Evolutionary conservation across 1,140 invertebrate genomes (phyloP).

Genomic region (Drosophila guanche): DNA sequence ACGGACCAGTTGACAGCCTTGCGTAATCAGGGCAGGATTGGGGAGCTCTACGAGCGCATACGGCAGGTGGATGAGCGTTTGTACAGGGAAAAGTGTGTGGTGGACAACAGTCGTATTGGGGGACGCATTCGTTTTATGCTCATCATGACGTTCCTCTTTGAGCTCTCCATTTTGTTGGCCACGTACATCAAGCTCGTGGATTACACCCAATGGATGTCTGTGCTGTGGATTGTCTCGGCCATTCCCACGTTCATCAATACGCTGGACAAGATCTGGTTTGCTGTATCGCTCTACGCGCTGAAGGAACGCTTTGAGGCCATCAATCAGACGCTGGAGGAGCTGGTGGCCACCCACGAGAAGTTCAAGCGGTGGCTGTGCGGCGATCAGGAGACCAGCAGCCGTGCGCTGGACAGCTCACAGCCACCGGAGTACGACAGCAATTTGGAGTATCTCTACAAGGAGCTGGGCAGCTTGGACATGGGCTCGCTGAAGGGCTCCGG

Average conservation of each 20-base stretch:
- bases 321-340: constrained; percentile 65
- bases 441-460: constrained; percentile 73
- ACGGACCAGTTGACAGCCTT: constrained; percentile 73
- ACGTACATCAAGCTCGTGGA: constrained; percentile 71
- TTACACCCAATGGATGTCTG: constrained; percentile 63
- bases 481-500: constrained; percentile 47
- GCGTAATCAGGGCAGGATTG: constrained; percentile 69
- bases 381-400: constrained; percentile 14
- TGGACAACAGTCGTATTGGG: constrained; percentile 64
- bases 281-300: constrained; percentile 68
- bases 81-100: constrained; percentile 56
- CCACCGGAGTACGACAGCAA: constrained; percentile 68
- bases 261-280: constrained; percentile 82
- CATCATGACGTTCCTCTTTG: constrained; percentile 65
- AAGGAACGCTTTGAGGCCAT: constrained; percentile 77
- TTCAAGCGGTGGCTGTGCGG: constrained; percentile 57
- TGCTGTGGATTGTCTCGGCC: constrained; percentile 68
- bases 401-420: constrained; percentile 39
- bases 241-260: constrained; percentile 77
- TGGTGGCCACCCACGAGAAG: constrained; percentile 67
- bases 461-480: constrained; percentile 62
- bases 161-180: constrained; percentile 62
- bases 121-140: constrained; percentile 68
- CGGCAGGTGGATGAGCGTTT: constrained; percentile 72
- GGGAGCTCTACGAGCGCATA: constrained; percentile 74